phyloP scores from a whole-genome alignment of 2,888 invertebrate species.

The Buathra laborator region DNA sequence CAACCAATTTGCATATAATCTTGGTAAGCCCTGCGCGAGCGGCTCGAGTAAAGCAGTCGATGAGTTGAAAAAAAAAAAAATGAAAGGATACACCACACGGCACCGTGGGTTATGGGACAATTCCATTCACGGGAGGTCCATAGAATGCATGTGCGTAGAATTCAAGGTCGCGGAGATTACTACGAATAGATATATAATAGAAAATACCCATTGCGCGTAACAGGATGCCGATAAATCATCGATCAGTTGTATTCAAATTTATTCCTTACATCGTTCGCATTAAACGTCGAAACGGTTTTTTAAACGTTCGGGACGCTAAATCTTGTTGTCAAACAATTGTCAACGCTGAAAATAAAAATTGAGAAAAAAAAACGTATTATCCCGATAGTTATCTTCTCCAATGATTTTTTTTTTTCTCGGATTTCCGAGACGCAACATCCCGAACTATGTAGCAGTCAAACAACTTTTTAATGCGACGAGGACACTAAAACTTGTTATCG shows the following conservation, averaged over 20 bases:
- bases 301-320: neutral
- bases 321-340: neutral
- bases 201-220: slow-evolving; percentile 1
- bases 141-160: slow-evolving; percentile 47
- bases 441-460: no score
- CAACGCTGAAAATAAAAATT: neutral
- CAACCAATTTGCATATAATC: slow-evolving; percentile 64
- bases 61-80: slow-evolving; percentile 33
- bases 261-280: neutral
- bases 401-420: no score
- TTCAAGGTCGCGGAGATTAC: slow-evolving; percentile 58
- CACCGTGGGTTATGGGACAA: slow-evolving; percentile 9
- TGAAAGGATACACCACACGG: slow-evolving; percentile 24
- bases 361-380: neutral
- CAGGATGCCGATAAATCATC: slow-evolving; percentile 5
- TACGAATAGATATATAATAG: slow-evolving; percentile 28
- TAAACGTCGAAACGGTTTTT: neutral
- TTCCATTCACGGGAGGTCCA: slow-evolving; percentile 55
- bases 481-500: neutral
- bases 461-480: no score
- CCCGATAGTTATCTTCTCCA: neutral
- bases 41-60: slow-evolving; percentile 44
- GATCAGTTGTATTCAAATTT: neutral
- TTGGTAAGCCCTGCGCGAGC: slow-evolving; percentile 57
- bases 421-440: no score